Evolutionary conservation across 2,888 invertebrate species (phyloP), one percentile per base, ranked within the genome.

Genomic region (Callosobruchus maculatus): DNA sequence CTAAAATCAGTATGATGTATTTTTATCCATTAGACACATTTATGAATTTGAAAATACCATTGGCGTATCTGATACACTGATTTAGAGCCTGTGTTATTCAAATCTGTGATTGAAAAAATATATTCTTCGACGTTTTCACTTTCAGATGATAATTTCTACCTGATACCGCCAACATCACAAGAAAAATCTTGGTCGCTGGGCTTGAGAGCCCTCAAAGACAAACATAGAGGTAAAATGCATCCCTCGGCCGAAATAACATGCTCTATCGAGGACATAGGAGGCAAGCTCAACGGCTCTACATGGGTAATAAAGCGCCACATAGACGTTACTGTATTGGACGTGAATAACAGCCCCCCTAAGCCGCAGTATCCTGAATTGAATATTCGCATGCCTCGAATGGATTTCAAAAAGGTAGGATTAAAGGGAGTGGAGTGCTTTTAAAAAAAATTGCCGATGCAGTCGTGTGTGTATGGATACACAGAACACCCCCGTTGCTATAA

Each of bases 241-340:
- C 75, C 88, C 66, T 80, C 84, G 68, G 85, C 88, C 79, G 21
- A 71, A 20, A 85, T 89, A 1, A 84, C 83, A 72, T 89, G 89
- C 80, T 86, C 87, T 73, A 84, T 88, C 0, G 87, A 86, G 83
- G 84, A 86, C 79, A 81, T 84, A 21, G 49, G 22, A 18, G 77
- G 77, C 71, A 73, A 69, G n/a, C 72, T 74, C 21, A 82, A 80
- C 20, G 85, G 86, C 20, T 85, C 85, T 4, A 78, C 80, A 9
- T 84, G 87, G 72, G 83, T 84, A 0, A 79, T 85, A 20, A 69
- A 76, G 2, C 80, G 83, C 30, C 86, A 85, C 7, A 49, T 82
- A 49, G 81, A 84, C 69, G 83, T 91, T n/a, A 86, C 88, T 2
- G 80, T 91, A 49, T 85, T 91, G 77, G 89, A 90, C 78, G 87